These are phyloP conservation scores for Meriones unguiculatus DNA, from an alignment of 2,113 vertebrate genomes.

Conservation along the genomic window DNA sequence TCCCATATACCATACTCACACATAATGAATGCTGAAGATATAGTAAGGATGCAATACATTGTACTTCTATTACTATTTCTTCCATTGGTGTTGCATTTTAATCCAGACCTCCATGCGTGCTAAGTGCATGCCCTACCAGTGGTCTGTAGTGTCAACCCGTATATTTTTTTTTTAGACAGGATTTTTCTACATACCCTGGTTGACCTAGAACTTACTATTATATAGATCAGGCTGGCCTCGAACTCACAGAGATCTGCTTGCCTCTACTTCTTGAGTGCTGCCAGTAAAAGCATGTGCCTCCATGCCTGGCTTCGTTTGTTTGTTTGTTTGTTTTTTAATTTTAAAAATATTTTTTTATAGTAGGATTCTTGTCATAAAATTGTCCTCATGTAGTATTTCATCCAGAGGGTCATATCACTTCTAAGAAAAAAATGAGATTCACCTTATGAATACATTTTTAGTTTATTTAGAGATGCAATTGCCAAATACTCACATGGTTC, in stretches of 20 bases:
- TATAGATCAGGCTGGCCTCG: background rate
- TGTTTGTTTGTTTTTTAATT: background rate
- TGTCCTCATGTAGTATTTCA: slow-evolving; percentile 52
- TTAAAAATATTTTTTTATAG: background rate
- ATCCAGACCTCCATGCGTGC: background rate
- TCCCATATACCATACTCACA: background rate
- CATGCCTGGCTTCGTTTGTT: background rate
- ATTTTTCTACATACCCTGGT: background rate
- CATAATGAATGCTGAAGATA: background rate
- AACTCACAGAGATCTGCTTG: background rate
- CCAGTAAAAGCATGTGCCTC: background rate
- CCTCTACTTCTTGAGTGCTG: background rate
- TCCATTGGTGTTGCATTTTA: background rate
- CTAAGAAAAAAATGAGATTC: background rate
- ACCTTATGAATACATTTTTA: slow-evolving; percentile 16
- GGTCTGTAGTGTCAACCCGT: background rate
- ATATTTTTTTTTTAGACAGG: background rate
- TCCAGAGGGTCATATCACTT: slow-evolving; percentile 23
- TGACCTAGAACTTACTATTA: background rate
- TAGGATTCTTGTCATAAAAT: slow-evolving; percentile 45
- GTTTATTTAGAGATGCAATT: background rate
- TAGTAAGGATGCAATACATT: background rate
- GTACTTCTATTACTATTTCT: background rate
- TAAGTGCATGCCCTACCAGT: background rate
- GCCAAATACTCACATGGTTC: background rate